Evolutionary conservation across 2,113 vertebrate genomes (phyloP).

Genomic region (Tichodroma muraria): DNA sequence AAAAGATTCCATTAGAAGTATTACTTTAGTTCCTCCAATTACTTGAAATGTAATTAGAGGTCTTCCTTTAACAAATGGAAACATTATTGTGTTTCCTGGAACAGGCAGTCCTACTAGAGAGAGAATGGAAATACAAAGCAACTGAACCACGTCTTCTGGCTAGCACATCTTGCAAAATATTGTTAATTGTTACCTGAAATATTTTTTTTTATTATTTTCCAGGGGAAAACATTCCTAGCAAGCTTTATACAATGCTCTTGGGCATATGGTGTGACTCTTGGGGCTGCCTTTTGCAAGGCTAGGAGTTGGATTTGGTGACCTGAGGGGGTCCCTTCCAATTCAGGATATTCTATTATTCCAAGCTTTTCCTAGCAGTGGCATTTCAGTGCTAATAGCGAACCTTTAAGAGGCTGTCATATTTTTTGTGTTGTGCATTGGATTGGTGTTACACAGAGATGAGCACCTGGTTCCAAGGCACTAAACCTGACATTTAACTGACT

Average conservation of each 20-base stretch:
- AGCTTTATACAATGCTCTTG: background rate
- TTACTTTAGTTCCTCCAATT: background rate
- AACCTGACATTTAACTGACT: background rate
- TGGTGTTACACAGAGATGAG: background rate
- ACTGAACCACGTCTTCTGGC: background rate
- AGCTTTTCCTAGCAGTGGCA: background rate
- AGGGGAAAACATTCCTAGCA: background rate
- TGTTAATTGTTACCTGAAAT: background rate
- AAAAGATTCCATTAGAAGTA: background rate
- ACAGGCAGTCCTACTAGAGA: background rate
- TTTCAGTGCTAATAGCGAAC: background rate
- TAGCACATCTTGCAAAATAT: background rate
- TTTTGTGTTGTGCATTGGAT: background rate
- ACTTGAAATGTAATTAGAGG: background rate
- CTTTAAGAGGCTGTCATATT: background rate
- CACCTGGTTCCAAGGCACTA: background rate
- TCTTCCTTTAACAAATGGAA: background rate
- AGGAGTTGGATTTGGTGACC: background rate
- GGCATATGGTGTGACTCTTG: too few relatives aligned
- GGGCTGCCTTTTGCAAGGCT: background rate
- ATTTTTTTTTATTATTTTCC: background rate
- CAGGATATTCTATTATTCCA: background rate
- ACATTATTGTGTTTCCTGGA: background rate
- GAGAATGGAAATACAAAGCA: background rate
- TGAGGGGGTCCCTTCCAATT: background rate